phyloP scores from a whole-genome alignment of 2,113 vertebrate genomes.

The Myotis lucifugus region DNA sequence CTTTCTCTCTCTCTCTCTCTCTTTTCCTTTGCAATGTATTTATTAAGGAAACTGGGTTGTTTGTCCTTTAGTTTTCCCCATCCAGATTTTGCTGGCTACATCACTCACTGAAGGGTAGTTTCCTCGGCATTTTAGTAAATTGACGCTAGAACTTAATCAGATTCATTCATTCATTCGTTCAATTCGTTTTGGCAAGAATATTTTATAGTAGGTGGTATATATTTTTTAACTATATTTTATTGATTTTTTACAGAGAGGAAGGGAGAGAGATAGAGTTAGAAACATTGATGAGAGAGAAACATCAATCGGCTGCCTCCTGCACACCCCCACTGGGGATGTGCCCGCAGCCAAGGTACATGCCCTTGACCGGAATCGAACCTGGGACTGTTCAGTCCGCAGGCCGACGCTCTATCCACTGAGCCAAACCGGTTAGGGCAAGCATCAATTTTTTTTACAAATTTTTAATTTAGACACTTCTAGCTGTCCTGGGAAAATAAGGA shows the following conservation, averaged over 20 bases:
- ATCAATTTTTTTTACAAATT: not conserved
- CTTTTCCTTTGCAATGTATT: not conserved
- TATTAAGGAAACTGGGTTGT: not conserved
- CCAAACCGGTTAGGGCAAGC: too few species aligned
- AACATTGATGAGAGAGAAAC: too few species aligned
- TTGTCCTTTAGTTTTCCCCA: not conserved
- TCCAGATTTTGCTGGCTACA: not conserved
- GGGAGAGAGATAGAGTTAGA: too few species aligned
- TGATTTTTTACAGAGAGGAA: too few species aligned
- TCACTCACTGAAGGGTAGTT: not conserved
- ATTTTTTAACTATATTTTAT: not conserved
- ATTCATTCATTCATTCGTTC: not conserved
- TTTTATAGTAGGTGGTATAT: not conserved
- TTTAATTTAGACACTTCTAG: constrained; percentile 8
- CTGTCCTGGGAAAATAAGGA: constrained; percentile 18
- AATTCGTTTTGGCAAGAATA: not conserved
- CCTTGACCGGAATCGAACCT: too few species aligned
- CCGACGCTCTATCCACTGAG: too few species aligned
- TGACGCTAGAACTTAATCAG: not conserved
- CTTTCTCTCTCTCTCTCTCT: not conserved
- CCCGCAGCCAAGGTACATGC: too few species aligned
- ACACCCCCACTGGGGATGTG: too few species aligned
- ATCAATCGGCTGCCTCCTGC: too few species aligned
- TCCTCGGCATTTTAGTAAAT: not conserved
- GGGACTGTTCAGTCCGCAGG: too few species aligned